Evolutionary conservation across 1,140 invertebrate genomes (phyloP), one percentile per base, ranked within the genome.

Genomic region (Gyrodactylus bullatarudis): DNA sequence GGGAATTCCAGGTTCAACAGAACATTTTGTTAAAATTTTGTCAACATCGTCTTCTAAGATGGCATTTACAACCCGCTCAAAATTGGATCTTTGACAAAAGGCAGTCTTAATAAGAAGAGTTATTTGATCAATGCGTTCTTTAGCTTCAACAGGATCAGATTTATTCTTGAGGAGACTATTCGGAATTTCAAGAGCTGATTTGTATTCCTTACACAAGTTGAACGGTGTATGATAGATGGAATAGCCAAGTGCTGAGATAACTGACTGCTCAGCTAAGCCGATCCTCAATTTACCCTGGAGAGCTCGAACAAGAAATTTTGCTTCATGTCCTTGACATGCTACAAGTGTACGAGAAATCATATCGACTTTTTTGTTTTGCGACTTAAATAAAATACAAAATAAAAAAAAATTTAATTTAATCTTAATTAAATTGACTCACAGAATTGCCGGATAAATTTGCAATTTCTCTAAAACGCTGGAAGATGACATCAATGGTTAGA

Each of bases 61-160:
- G 23, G 87, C 85, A 1, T 87, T 85, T 74, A 97, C 84, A 20
- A 99, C 86, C 75, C 84, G 82, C 76, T 92, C 88, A 80, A 92
- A 98, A 82, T 89, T 91, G 34, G 95, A 93, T 82, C 93, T 97
- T 82, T 96, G 89, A 88, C 88, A 91, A 82, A 93, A 96, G 1
- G 89, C 87, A 19, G 88, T 92, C 83, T 96, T 96, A 8, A 97
- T 81, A 26, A 86, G 85, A 20, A 91, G 81, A 0, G 87, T 84
- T 70, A 85, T 83, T 76, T 87, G 85, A 22, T 91, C 88, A 75
- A 89, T 84, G 75, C 85, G 84, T 71, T 86, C 84, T 81, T 96
- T 96, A 73, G 89, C 86, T 20, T 81, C 78, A 23, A 90, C 88
- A n/a, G 82, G 76, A 21, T 82, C 81, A 75, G 86, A 78, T 75